These are phyloP conservation scores for Chauna torquata DNA, from an alignment of 2,113 vertebrate species.

Conservation along the genomic window DNA sequence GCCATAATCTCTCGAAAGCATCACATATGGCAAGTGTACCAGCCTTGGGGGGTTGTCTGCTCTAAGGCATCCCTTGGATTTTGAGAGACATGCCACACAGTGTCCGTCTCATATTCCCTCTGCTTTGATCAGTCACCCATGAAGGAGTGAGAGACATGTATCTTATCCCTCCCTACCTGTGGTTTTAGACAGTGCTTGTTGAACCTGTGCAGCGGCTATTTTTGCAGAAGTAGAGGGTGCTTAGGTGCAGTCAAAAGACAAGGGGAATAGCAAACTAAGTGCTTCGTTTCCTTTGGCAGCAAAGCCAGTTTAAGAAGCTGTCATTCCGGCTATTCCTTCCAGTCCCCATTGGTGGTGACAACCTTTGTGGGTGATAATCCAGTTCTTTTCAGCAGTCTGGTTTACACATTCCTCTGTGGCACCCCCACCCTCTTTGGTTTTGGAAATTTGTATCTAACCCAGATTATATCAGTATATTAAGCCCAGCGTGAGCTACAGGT, in stretches of 20 bases:
- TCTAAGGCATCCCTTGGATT: not conserved
- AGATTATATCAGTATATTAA: not conserved
- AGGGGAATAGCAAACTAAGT: not conserved
- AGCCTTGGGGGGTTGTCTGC: not conserved
- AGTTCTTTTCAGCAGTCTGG: not conserved
- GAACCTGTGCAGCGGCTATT: not conserved
- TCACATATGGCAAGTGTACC: not conserved
- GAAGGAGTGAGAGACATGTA: not conserved
- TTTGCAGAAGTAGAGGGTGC: not conserved
- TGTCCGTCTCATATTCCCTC: not conserved
- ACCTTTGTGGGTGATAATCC: not conserved
- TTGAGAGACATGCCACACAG: not conserved
- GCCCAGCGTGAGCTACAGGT: not conserved
- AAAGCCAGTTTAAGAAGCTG: not conserved
- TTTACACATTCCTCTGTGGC: not conserved
- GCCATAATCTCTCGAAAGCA: not conserved
- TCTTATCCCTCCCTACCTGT: not conserved
- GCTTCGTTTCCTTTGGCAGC: not conserved
- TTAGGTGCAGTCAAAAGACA: not conserved
- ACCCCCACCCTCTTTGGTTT: not conserved
- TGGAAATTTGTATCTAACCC: not conserved
- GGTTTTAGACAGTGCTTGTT: not conserved
- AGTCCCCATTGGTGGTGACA: not conserved
- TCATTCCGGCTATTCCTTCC: not conserved
- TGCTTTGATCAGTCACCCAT: not conserved